Conservation (phyloP, 1,140 invertebrate species). For the Procambarus virginalis region DNA sequence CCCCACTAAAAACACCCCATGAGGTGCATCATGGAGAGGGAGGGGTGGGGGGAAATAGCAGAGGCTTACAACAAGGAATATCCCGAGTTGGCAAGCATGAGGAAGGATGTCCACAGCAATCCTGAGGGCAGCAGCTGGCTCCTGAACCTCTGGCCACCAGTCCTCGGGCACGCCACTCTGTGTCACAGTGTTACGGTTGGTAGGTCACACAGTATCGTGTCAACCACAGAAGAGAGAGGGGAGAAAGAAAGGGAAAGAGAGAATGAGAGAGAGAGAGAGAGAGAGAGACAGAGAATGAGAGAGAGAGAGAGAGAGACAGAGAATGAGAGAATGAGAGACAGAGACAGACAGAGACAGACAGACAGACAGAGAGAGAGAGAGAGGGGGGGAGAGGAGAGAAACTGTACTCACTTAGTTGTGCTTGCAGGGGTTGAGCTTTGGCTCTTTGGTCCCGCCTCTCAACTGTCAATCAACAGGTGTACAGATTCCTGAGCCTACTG, state of each 20-base stretch:
- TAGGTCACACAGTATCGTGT: not conserved
- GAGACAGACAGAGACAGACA: not conserved
- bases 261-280: not conserved
- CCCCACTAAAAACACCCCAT: not conserved
- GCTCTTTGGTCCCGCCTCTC: no score
- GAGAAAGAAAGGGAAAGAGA: not conserved
- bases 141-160: not conserved
- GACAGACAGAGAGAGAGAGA: no score
- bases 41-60: constrained; percentile 34
- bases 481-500: no score
- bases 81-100: constrained; percentile 30
- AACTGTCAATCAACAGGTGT: no score
- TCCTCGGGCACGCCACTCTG: not conserved
- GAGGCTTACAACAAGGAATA: constrained; percentile 34
- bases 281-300: not conserved
- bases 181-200: not conserved
- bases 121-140: not conserved
- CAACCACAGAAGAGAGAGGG: not conserved
- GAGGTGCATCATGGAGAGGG: not conserved
- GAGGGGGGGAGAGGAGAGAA: not conserved
- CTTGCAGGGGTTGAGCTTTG: no score
- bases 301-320: not conserved
- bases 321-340: not conserved
- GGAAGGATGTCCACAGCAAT: constrained; percentile 51
- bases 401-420: no score